phyloP scores from a whole-genome alignment of 2,888 invertebrate genomes.

The Troides oblongomaculatus region DNA sequence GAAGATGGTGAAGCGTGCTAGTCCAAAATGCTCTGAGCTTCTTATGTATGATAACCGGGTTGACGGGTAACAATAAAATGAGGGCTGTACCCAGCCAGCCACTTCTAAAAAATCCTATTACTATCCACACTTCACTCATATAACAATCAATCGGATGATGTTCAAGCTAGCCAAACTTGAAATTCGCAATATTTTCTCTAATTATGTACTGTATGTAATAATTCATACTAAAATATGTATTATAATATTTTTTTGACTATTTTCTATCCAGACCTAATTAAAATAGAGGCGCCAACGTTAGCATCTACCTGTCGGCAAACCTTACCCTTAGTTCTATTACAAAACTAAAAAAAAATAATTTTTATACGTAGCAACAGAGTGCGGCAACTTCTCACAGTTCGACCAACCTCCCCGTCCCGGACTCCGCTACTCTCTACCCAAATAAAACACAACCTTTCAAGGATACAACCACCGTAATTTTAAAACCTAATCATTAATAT shows the following conservation, averaged over 20 bases:
- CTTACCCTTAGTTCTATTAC: constrained; percentile 74
- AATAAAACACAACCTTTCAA: constrained; percentile 77
- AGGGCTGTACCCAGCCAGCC: too few species aligned
- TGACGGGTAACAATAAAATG: too few species aligned
- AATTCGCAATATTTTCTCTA: not conserved
- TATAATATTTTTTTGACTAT: constrained; percentile 16
- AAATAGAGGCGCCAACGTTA: constrained; percentile 70
- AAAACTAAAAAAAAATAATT: constrained; percentile 74
- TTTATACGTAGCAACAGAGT: constrained; percentile 59
- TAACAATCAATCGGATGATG: not conserved
- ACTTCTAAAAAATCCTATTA: too few species aligned
- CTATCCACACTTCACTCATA: too few species aligned
- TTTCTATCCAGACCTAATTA: constrained; percentile 64
- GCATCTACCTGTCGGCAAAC: constrained; percentile 69
- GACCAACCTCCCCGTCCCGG: constrained; percentile 45
- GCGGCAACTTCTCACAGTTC: constrained; percentile 74
- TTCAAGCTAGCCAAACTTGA: not conserved
- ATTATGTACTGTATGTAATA: not conserved
- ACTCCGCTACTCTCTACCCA: constrained; percentile 48
- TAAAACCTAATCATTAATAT: constrained; percentile 51
- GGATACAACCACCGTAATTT: constrained; percentile 77
- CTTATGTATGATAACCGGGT: too few species aligned
- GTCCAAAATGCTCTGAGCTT: too few species aligned
- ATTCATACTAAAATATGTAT: not conserved
- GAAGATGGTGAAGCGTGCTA: too few species aligned